Evolutionary conservation across 2,113 vertebrate genomes (phyloP), one percentile per base, ranked within the genome.

Genomic region (Azemiops feae): DNA sequence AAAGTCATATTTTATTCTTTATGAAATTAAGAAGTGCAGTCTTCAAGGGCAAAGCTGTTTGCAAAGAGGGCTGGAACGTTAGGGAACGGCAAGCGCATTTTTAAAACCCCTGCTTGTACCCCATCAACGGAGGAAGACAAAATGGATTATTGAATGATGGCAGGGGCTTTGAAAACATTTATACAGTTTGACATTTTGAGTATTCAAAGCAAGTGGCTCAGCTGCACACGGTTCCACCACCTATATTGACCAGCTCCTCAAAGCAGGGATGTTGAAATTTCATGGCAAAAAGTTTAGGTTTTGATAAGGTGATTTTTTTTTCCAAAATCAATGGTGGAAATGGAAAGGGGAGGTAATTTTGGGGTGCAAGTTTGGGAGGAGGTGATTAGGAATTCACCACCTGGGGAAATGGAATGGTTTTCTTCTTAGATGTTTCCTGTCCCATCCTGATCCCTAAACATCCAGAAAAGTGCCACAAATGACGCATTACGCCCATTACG

Each of bases 1-100:
- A 97, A 97, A 95, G 97, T 97, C 97, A 96, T 1, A 34, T 69
- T 87, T 93, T 96, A 94, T 95, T 96, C 97, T 87, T 94, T 94
- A 86, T 86, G 93, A 94, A 95, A 97, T 95, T 96, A 96, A 96
- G 91, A 85, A 90, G 6, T 88, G 16, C 87, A 88, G 23, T 85
- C 74, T 94, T 86, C 93, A 93, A 23, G 60, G 85, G 14, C 45
- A 86, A 5, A 89, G 9, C 14, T 90, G n/a, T 85, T 96, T 95
- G 64, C 58, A 89, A 20, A 60, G 20, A 87, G 86, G 30, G 87
- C 91, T 94, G 81, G 18, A 27, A 94, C 93, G 10, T 1, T 1
- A 22, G 0, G 60, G 50, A 91, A 89, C 25, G 91, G 43, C 90
- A 23, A 92, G 93, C 92, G 57, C 92, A 92, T 91, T 3, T 81